Base-by-base conservation (phyloP, 2,888 invertebrate species). In the Eilema griseolum region DNA sequence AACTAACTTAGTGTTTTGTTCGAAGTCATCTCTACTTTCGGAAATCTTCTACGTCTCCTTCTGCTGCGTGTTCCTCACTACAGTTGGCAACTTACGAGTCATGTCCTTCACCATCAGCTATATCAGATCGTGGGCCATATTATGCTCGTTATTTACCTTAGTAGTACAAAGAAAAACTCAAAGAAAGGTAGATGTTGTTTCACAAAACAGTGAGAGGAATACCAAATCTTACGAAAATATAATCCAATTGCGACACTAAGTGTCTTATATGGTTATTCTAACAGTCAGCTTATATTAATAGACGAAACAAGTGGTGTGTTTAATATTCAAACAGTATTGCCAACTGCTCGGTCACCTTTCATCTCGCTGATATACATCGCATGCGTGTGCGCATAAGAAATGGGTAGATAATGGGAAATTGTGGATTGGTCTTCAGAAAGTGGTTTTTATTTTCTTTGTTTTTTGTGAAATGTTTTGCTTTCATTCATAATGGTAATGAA, bases 291-390 rank as follows among this genome's bases (percentile, higher is more conserved):
- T 78, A 81, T 81, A 78, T 73, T 74, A 82, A 81, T 76, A 74
- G 71, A 78, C 52, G 64, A 79, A 77, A 75, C 81, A 71, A 78
- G 79, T 80, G 59, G 62, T 75, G 71, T 77, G 74, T 76, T 82
- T 82, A 78, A 70, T 73, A 82, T 82, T 79, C 82, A 78, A 67
- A 57, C 16, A 70, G 74, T 75, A 71, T 65, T 64, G n/a, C 28
- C 52, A 52, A 52, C 24, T 69, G 74, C 75, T 73, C 84, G 83
- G 85, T 79, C 78, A 85, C 83, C 85, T 86, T 86, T 86, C 85
- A 86, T 86, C 86, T 86, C 31, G 61, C 74, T 79, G 85, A 86
- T 85, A 84, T 70, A 78, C 81, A 86, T 86, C 86, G 67, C 60
- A 65, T 84, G 85, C 85, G 76, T 66, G 52, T 66, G 78, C 79